These are phyloP conservation scores for Drosophila guanche DNA, from an alignment of 1,140 invertebrate genomes.

Conservation along the genomic window DNA sequence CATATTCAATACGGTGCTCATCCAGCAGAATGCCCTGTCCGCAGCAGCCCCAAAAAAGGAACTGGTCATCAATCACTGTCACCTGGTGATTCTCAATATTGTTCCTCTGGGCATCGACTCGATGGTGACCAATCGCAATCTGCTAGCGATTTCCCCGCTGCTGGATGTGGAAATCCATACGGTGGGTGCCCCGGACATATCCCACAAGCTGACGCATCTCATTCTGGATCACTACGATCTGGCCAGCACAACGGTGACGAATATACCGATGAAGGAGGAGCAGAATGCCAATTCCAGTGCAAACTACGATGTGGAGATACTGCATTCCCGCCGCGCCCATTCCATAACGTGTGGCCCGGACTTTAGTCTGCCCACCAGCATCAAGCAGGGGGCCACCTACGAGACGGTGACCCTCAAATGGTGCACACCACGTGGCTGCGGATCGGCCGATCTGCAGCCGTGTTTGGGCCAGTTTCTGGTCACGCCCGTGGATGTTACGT, in stretches of 20 bases:
- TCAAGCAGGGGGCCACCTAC: slow-evolving; percentile 85
- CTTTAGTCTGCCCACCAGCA: slow-evolving; percentile 84
- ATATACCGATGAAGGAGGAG: slow-evolving; percentile 99
- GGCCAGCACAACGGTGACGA: slow-evolving; percentile 97
- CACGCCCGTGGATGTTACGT: slow-evolving; percentile 97
- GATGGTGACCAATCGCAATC: slow-evolving; percentile 88
- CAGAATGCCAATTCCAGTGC: slow-evolving; percentile 98
- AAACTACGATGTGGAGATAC: slow-evolving; percentile 98
- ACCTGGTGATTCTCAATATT: slow-evolving; percentile 94
- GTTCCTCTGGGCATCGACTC: slow-evolving; percentile 90
- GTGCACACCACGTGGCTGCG: slow-evolving; percentile 95
- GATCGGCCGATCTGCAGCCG: slow-evolving; percentile 90
- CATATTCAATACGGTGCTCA: slow-evolving; percentile 90
- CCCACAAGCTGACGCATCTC: slow-evolving; percentile 89
- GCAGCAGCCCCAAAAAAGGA: slow-evolving; percentile 86
- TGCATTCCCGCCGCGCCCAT: slow-evolving; percentile 94
- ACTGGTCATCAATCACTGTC: slow-evolving; percentile 92
- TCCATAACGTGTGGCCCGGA: slow-evolving; percentile 88
- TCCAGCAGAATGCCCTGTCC: slow-evolving; percentile 91
- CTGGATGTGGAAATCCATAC: slow-evolving; percentile 89
- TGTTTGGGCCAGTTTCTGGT: slow-evolving; percentile 94
- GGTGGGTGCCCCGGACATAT: slow-evolving; percentile 87
- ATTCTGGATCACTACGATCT: slow-evolving; percentile 94
- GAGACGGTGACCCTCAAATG: slow-evolving; percentile 95
- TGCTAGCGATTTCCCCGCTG: slow-evolving; percentile 87